These are phyloP conservation scores for Bostrychus sinensis DNA, from an alignment of 2,113 vertebrate genomes.

Conservation along the genomic window DNA sequence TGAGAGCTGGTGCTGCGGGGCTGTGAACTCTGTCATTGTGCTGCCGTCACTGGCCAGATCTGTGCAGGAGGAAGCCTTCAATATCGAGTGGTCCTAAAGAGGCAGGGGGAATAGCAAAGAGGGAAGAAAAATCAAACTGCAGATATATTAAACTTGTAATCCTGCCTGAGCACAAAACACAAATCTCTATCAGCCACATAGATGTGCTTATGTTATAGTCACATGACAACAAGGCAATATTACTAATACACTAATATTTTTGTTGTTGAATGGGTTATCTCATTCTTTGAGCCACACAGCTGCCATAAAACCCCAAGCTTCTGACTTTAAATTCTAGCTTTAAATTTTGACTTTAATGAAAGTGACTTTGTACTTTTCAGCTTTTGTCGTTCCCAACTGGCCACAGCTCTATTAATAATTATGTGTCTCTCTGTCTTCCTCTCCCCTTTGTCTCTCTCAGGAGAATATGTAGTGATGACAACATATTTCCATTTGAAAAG, in stretches of 20 bases:
- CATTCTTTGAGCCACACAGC: no score
- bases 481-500: conserved; percentile 98
- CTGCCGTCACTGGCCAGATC: conserved; percentile 36
- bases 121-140: conserved; percentile 1
- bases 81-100: conserved; percentile 16
- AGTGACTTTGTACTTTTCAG: conserved; percentile 52
- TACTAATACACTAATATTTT: background rate
- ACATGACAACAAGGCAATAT: background rate
- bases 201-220: background rate
- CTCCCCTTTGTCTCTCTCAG: conserved; percentile 71
- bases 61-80: conserved; percentile 26
- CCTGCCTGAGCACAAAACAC: background rate
- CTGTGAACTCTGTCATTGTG: conserved; percentile 34
- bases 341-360: conserved; percentile 41
- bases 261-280: background rate
- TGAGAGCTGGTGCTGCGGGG: conserved; percentile 45
- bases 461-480: conserved; percentile 98
- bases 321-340: no score
- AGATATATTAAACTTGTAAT: background rate
- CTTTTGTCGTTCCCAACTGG: conserved; percentile 31
- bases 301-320: conserved; percentile 12
- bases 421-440: conserved; percentile 46
- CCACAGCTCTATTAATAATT: conserved; percentile 66
- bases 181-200: background rate
- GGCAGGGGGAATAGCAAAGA: conserved; percentile 10